Evolutionary conservation across 2,888 invertebrate genomes (phyloP), one percentile per base, ranked within the genome.

Genomic region (Gnatocerus cornutus): DNA sequence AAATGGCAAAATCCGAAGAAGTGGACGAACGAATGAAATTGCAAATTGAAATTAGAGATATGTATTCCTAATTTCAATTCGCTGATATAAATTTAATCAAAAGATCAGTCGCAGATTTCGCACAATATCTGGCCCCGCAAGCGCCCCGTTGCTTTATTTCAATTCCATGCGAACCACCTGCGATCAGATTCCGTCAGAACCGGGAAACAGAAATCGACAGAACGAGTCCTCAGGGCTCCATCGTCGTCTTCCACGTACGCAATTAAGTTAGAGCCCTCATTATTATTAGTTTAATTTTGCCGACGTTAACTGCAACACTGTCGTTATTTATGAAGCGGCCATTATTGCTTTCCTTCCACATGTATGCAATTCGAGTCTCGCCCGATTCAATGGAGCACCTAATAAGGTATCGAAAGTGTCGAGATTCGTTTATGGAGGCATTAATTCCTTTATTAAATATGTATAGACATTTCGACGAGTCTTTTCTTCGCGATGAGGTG

Each of bases 321-420:
- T 43, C 50, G 50, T 62, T 50, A 62, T 50, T 62, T 62, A 59
- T 46, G 59, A 59, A 59, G 45, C 59, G 14, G 61, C 48, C 50
- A 30, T 59, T 59, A 62, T 62, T 62, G 62, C 62, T 21, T 62
- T 62, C 50, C 48, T 50, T 62, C 50, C 39, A 62, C 53, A 62
- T 62, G 66, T 67, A 69, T 59, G 69, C 67, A 72, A 63, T 63
- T 71, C 69, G 55, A 56, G 70, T 63, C 63, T 30, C 63, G 12
- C 41, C 41, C 71, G 72, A 61, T 74, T 74, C 73, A 71, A 70
- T 74, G 70, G 71, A 71, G 59, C 61, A 66, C 75, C 73, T 74
- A 75, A 75, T 74, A 75, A 73, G 75, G 75, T 59, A 66, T 65
- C 56, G 66, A 66, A 52, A 50, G 46, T 65, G 65, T 33, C 46